Base-by-base conservation (phyloP, 2,113 vertebrate species). In the Alethe castanea region DNA sequence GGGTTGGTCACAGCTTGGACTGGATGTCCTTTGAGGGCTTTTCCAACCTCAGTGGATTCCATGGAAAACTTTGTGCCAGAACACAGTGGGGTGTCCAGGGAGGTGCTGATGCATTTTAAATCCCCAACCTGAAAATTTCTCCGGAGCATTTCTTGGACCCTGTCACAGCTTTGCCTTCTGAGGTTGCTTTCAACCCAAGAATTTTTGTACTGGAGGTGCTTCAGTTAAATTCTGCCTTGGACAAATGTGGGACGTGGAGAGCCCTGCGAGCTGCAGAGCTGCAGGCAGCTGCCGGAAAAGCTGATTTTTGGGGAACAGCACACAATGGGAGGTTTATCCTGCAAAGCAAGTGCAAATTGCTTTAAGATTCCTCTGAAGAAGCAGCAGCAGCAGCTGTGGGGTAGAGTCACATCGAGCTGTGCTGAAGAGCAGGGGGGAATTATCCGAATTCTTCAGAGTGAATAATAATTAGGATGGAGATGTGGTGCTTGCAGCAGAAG, bases 31-130 rank as follows among this genome's bases (percentile, higher is more conserved):
- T 38, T 23, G 77, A 35, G 33, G 11, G 28, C 38, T 67, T 53
- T 60, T 25, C 24, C 78, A 67, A 0, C 33, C 53, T 44, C 42
- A 8, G 4, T 19, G 48, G 69, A 16, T 38, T 40, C 78, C 54
- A 2, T 40, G 53, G 5, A 24, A 45, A 60, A 3, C n/a, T n/a
- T 23, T 3, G 8, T 36, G n/a, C 65, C 57, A 67, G 25, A n/a
- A 3, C 57, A 7, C 1, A 0, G 1, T 22, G 44, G 42, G 17
- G 4, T n/a, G 18, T 26, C 2, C 42, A 19, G 24, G 45, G 25
- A 59, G 45, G 11, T 72, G 50, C 52, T 44, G 89, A 14, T 3
- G 1, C 9, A 2, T 38, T 42, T 71, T 42, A 35, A 57, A 70
- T 22, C 4, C 36, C 29, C 31, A 17, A 8, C 15, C 29, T 26